Conservation (phyloP, 1,140 invertebrate species). For the Cydia fagiglandana region DNA sequence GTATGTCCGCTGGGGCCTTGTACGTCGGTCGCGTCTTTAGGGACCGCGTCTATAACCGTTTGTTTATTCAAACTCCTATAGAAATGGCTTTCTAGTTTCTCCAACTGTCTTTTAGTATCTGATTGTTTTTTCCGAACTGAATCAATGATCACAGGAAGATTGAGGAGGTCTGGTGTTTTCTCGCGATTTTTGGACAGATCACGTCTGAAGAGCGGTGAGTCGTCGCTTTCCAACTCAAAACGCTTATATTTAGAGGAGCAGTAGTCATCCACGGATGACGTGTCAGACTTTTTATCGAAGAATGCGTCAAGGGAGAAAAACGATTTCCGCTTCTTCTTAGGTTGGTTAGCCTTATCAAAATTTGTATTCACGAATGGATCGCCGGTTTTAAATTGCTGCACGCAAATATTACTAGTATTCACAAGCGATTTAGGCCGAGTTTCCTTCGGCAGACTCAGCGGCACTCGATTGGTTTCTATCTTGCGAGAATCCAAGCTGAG, state of each 20-base stretch:
- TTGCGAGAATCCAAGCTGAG: slow-evolving; percentile 74
- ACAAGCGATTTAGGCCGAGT: slow-evolving; percentile 72
- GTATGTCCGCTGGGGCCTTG: slow-evolving; percentile 67
- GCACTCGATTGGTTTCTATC: slow-evolving; percentile 64
- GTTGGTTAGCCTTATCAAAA: slow-evolving; percentile 62
- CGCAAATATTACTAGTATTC: slow-evolving; percentile 67
- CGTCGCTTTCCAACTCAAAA: slow-evolving; percentile 76
- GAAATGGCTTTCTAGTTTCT: slow-evolving; percentile 76
- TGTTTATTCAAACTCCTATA: slow-evolving; percentile 70
- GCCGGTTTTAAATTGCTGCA: slow-evolving; percentile 60
- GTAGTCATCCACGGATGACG: slow-evolving; percentile 76
- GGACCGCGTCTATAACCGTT: slow-evolving; percentile 69
- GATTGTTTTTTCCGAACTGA: slow-evolving; percentile 70
- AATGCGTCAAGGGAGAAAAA: slow-evolving; percentile 77
- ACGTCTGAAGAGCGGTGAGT: slow-evolving; percentile 71
- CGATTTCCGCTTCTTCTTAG: slow-evolving; percentile 76
- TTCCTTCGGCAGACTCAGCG: slow-evolving; percentile 62
- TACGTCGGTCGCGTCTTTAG: slow-evolving; percentile 67
- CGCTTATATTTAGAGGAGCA: slow-evolving; percentile 78
- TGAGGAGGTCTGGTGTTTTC: slow-evolving; percentile 72
- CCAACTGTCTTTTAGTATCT: slow-evolving; percentile 70
- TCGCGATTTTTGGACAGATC: slow-evolving; percentile 51
- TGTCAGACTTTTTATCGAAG: slow-evolving; percentile 76
- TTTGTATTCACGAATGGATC: slow-evolving; percentile 60
- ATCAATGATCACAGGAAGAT: slow-evolving; percentile 72